Percentiles rank a stretch among this genome's conserved stretches.
These are phyloP conservation scores for Homarus americanus DNA, from an alignment of 1,140 invertebrate genomes.

Conservation along the genomic window DNA sequence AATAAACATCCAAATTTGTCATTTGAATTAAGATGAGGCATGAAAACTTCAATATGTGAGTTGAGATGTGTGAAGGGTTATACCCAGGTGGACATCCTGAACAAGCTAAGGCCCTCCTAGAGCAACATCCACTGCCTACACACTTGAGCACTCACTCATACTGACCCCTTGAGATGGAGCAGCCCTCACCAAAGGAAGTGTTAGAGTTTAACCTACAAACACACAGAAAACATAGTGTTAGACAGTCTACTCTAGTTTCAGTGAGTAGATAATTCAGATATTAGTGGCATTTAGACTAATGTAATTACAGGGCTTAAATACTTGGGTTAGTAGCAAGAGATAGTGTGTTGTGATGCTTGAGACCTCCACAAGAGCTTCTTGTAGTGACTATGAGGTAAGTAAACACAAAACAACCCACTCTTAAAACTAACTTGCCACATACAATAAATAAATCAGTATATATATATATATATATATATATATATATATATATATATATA, in stretches of 20 bases:
- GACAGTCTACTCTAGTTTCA: constrained; percentile 37
- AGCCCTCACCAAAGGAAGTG: constrained; percentile 57
- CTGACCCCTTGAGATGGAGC: constrained; percentile 55
- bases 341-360: not conserved
- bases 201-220: constrained; percentile 58
- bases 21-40: not conserved
- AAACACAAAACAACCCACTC: not conserved
- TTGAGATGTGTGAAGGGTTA: not conserved
- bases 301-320: not conserved
- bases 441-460: too few species aligned
- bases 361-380: not conserved
- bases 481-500: constrained; percentile 47
- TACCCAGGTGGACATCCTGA: not conserved
- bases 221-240: constrained; percentile 54
- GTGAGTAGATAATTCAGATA: constrained; percentile 24
- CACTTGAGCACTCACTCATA: constrained; percentile 49
- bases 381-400: not conserved
- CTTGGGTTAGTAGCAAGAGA: not conserved
- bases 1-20: not conserved
- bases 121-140: constrained; percentile 45
- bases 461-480: constrained; percentile 14
- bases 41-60: not conserved
- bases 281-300: constrained; percentile 1
- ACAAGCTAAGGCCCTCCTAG: constrained; percentile 22
- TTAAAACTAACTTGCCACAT: not conserved